These are phyloP conservation scores for Stomorhina lunata DNA, from an alignment of 2,888 invertebrate genomes.

Conservation along the genomic window DNA sequence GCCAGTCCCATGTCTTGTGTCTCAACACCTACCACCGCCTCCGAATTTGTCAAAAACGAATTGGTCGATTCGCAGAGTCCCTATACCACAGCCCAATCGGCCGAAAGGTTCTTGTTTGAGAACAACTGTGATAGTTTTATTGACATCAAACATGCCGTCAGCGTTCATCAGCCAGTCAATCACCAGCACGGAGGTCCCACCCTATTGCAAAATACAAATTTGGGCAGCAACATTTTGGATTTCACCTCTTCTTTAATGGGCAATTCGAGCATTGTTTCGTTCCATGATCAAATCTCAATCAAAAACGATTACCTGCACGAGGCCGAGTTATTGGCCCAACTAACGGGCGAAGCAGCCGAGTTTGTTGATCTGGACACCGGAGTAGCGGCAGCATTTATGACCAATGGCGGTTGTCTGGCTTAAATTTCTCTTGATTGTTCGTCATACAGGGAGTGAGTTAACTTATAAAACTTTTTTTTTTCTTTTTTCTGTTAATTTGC, in stretches of 20 bases:
- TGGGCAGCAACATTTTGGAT: constrained; percentile 68
- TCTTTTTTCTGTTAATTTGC: constrained; percentile 67
- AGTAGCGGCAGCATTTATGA: constrained; percentile 77
- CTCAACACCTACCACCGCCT: constrained; percentile 74
- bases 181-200: constrained; percentile 71
- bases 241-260: constrained; percentile 69
- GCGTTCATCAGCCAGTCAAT: constrained; percentile 72
- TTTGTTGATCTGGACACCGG: constrained; percentile 79
- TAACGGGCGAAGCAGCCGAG: constrained; percentile 77
- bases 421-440: constrained; percentile 71
- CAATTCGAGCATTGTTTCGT: constrained; percentile 69
- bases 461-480: constrained; percentile 54
- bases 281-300: constrained; percentile 77
- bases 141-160: constrained; percentile 78
- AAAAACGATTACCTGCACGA: constrained; percentile 76
- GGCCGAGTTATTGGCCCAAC: constrained; percentile 75
- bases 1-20: constrained; percentile 67
- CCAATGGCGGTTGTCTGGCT: constrained; percentile 79
- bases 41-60: constrained; percentile 79
- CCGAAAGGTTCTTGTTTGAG: constrained; percentile 79
- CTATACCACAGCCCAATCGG: constrained; percentile 79
- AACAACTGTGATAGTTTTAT: constrained; percentile 76
- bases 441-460: constrained; percentile 43
- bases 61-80: constrained; percentile 79
- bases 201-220: constrained; percentile 68